A percentile compares a stretch with the other conserved stretches of the same genome.
phyloP scores from a whole-genome alignment of 2,113 vertebrate genomes.

The Morone chrysops region DNA sequence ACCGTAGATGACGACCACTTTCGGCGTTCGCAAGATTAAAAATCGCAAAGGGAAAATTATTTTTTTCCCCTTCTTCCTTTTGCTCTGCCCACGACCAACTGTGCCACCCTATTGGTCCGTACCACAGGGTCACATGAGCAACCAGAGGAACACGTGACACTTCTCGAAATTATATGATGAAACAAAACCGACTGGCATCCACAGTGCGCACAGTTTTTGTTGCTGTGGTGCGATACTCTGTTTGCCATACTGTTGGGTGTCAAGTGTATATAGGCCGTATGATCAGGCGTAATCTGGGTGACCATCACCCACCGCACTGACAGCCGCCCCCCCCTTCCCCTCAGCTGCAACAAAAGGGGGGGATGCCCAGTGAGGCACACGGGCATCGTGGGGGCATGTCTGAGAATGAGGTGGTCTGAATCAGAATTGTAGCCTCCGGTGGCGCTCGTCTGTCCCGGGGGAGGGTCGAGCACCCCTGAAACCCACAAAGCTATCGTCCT shows the following conservation, averaged over 20 bases:
- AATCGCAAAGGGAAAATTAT: constrained; percentile 86
- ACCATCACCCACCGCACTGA: constrained; percentile 60
- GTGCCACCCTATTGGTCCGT: constrained; percentile 87
- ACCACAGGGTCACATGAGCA: constrained; percentile 74
- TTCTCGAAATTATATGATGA: constrained; percentile 61
- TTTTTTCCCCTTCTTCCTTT: constrained; percentile 80
- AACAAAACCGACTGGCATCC: constrained; percentile 72
- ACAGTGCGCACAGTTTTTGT: constrained; percentile 68
- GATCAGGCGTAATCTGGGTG: constrained; percentile 75
- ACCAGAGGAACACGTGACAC: constrained; percentile 88
- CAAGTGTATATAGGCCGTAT: constrained; percentile 74
- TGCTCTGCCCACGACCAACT: constrained; percentile 79
- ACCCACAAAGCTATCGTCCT: constrained; percentile 20
- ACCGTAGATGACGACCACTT: constrained; percentile 86
- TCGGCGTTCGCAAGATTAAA: constrained; percentile 86
- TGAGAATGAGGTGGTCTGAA: constrained; percentile 68
- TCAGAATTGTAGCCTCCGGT: constrained; percentile 65
- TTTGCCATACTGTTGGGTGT: constrained; percentile 61
- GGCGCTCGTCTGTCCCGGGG: constrained; percentile 34
- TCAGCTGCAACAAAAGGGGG: constrained; percentile 58
- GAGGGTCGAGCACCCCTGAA: constrained; percentile 43
- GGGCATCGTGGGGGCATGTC: constrained; percentile 73
- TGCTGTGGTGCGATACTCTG: neutral
- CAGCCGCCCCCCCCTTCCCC: neutral
- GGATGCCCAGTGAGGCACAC: constrained; percentile 74